A percentile compares a stretch with the other conserved stretches of the same genome.
Conservation (phyloP, 2,797 vertebrate genomes). For the Podarcis siculus region DNA sequence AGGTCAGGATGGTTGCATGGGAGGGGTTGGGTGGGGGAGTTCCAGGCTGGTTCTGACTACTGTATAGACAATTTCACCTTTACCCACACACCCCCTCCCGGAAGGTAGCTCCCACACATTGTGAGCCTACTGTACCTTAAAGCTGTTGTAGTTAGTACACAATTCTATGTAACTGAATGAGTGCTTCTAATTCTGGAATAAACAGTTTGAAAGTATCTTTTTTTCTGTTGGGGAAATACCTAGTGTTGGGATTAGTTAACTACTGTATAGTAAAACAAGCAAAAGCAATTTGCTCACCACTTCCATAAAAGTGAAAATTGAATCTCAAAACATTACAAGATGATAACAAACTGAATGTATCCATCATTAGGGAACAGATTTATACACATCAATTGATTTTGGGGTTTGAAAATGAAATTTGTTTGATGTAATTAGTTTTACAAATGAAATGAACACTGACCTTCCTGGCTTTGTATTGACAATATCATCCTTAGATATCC, state of each 20-base stretch:
- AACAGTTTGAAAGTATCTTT: background rate
- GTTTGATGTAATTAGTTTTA: constrained; percentile 60
- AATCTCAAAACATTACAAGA: constrained; percentile 39
- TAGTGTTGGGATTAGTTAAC: background rate
- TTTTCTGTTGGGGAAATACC: background rate
- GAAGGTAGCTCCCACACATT: no score
- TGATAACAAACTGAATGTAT: constrained; percentile 35
- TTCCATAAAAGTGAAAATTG: constrained; percentile 45
- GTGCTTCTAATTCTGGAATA: background rate
- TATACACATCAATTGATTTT: constrained; percentile 60
- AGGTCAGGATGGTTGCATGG: no score
- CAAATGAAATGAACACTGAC: constrained; percentile 69
- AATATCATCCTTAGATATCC: constrained; percentile 53
- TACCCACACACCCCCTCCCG: no score
- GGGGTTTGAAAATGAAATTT: constrained; percentile 66
- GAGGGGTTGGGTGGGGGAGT: no score
- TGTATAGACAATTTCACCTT: no score
- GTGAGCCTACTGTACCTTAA: background rate
- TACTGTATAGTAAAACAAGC: background rate
- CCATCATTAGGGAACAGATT: constrained; percentile 50
- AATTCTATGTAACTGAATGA: background rate
- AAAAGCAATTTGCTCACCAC: background rate
- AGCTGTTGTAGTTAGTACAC: background rate
- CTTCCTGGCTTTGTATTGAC: constrained; percentile 58
- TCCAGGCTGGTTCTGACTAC: no score